Conservation (phyloP, 2,113 vertebrate genomes). For the Geococcyx californianus region DNA sequence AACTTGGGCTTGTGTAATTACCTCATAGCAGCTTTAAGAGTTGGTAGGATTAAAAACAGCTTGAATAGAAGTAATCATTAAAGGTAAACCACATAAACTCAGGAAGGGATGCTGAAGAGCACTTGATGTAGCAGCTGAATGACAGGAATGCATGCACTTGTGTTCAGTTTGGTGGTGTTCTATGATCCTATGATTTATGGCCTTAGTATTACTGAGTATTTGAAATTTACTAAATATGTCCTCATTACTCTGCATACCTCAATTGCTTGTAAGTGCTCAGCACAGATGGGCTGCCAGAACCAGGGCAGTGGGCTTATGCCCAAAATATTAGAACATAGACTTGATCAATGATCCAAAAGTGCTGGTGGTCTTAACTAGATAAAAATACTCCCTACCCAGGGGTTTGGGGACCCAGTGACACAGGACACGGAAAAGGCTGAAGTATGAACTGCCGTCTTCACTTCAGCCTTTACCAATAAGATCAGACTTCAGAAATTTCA, state of each 20-base stretch:
- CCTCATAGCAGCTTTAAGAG: background rate
- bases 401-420: background rate
- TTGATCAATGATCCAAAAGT: background rate
- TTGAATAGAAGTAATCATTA: background rate
- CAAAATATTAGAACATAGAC: fast-evolving
- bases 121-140: background rate
- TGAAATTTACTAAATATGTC: background rate
- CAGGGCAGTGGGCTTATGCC: background rate
- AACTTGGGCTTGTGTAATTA: background rate
- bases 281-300: background rate
- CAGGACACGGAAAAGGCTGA: too few relatives aligned
- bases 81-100: background rate
- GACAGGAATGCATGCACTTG: background rate
- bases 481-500: too few relatives aligned
- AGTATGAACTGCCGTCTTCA: too few relatives aligned
- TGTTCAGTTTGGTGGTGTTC: background rate
- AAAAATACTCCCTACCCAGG: background rate
- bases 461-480: too few relatives aligned
- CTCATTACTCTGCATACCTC: background rate
- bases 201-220: background rate
- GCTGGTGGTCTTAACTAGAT: background rate
- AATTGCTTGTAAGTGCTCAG: background rate
- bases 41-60: background rate
- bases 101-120: background rate
- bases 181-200: background rate